Percentiles rank a stretch among this genome's conserved stretches.
phyloP scores from a whole-genome alignment of 2,888 invertebrate genomes.

The Junonia oenone region DNA sequence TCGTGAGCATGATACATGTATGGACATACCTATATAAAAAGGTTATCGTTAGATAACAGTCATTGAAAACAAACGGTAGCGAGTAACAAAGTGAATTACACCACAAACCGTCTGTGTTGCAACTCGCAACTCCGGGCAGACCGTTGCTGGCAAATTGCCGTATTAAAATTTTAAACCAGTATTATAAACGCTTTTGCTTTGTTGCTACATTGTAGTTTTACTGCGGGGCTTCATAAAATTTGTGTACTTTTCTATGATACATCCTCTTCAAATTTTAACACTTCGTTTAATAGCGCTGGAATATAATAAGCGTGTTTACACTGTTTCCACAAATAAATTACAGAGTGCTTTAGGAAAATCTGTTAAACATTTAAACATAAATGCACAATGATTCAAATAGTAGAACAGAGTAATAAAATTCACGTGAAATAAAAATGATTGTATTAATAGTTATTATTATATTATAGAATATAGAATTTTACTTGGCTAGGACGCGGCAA shows the following conservation, averaged over 20 bases:
- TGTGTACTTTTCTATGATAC: constrained; percentile 23
- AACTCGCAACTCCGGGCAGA: constrained; percentile 31
- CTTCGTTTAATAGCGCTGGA: constrained; percentile 20
- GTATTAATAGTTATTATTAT: not conserved
- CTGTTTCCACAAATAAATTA: constrained; percentile 3
- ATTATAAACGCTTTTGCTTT: constrained; percentile 50
- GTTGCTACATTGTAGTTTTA: constrained; percentile 30
- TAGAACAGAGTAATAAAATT: not conserved
- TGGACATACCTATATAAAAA: constrained; percentile 11
- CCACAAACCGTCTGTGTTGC: constrained; percentile 37
- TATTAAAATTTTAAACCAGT: constrained; percentile 59
- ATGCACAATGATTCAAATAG: too few relatives aligned
- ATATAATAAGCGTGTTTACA: constrained; percentile 7
- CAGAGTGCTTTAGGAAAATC: not conserved
- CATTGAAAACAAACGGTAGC: constrained; percentile 28
- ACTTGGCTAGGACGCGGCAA: not conserved
- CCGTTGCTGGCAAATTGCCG: constrained; percentile 52
- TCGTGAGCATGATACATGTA: not conserved
- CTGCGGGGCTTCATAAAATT: constrained; percentile 20
- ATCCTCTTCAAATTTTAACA: constrained; percentile 21
- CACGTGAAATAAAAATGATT: not conserved
- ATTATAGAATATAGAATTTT: too few relatives aligned
- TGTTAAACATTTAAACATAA: not conserved
- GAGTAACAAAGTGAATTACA: constrained; percentile 32
- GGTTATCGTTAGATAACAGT: constrained; percentile 25